phyloP scores from a whole-genome alignment of 2,113 vertebrate genomes.

The Sylvietta virens region DNA sequence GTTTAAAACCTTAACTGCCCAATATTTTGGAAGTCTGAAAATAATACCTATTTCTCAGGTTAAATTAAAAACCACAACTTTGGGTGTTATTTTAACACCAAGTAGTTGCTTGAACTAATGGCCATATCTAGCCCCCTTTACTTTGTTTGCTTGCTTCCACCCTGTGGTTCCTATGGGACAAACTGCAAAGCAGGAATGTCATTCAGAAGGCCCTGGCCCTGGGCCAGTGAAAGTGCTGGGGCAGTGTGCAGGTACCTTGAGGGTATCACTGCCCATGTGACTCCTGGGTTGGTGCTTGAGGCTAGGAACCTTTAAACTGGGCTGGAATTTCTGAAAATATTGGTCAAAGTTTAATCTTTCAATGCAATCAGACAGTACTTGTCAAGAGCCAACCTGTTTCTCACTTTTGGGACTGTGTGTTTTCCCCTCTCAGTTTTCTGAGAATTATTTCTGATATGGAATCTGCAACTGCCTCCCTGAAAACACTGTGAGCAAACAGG shows the following conservation, averaged over 20 bases:
- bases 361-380: not conserved
- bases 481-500: not conserved
- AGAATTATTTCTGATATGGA: not conserved
- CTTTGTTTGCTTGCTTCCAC: not conserved
- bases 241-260: not conserved
- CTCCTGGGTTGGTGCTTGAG: not conserved
- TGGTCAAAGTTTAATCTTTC: not conserved
- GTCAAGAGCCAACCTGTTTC: not conserved
- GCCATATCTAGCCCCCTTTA: not conserved
- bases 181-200: not conserved
- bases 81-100: not conserved
- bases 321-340: not conserved
- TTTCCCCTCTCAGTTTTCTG: not conserved
- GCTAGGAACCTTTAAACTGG: not conserved
- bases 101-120: not conserved
- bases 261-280: fast-evolving
- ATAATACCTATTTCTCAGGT: not conserved
- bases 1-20: not conserved
- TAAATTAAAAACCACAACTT: not conserved
- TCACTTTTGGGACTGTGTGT: not conserved
- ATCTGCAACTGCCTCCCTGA: not conserved
- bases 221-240: not conserved
- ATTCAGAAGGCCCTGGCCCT: not conserved
- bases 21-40: not conserved
- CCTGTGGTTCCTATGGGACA: not conserved